Percentiles rank a stretch among this genome's conserved stretches.
Evolutionary conservation across 2,797 vertebrate genomes (phyloP).

Genomic region (Halcyon chelicuti): DNA sequence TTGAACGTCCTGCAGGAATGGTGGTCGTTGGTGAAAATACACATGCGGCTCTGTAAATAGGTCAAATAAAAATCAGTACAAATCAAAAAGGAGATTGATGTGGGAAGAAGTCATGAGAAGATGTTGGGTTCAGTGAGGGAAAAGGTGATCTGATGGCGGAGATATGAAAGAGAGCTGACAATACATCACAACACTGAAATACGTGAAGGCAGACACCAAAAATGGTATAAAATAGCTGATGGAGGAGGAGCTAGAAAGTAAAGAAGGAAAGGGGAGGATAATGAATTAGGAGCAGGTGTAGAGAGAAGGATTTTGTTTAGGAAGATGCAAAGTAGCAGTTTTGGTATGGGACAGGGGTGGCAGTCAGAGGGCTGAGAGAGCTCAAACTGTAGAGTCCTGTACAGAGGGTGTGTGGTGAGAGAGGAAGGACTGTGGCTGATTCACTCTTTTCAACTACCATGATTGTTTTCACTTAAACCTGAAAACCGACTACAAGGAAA

Average conservation of each 20-base stretch:
- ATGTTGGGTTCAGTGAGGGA: not conserved
- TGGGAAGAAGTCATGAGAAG: not conserved
- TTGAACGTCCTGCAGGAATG: not conserved
- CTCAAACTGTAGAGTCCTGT: not conserved
- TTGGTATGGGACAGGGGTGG: not conserved
- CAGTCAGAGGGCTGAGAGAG: no score
- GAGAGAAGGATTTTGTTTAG: not conserved
- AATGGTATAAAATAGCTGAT: not conserved
- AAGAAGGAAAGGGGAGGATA: not conserved
- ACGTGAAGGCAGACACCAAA: not conserved
- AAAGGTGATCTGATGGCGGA: not conserved
- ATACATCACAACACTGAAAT: not conserved
- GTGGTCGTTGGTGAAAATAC: fast-evolving
- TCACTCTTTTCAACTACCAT: not conserved
- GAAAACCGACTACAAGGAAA: not conserved
- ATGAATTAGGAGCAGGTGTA: not conserved
- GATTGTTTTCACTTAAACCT: not conserved
- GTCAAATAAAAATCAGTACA: not conserved
- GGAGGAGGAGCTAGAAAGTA: not conserved
- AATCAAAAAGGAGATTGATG: not conserved
- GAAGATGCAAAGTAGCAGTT: not conserved
- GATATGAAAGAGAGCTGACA: not conserved
- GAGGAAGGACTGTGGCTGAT: not conserved
- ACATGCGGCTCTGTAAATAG: not conserved
- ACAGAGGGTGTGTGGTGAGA: not conserved